Evolutionary conservation across 1,140 invertebrate species (phyloP).

Genomic region (Ephestia elutella): DNA sequence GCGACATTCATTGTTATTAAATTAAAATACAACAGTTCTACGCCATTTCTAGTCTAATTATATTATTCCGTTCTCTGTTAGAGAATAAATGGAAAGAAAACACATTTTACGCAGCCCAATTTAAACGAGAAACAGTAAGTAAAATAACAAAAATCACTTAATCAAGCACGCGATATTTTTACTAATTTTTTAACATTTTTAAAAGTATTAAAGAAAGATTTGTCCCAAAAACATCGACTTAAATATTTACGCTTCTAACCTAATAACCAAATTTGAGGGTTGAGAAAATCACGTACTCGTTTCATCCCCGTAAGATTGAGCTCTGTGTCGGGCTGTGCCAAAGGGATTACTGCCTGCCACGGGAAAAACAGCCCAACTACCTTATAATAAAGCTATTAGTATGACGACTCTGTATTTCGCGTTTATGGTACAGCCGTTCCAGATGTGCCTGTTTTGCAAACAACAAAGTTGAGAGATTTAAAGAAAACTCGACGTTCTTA

Average conservation of each 20-base stretch:
- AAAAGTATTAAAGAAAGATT: background rate
- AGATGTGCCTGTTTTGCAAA: conserved; percentile 7
- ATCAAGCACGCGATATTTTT: no score
- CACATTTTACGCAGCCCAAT: no score
- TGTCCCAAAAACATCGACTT: no score
- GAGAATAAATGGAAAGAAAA: no score
- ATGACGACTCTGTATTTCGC: conserved; percentile 2
- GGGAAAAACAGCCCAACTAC: background rate
- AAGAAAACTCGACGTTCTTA: background rate
- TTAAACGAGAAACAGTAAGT: no score
- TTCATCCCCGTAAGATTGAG: background rate
- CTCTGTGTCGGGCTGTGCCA: background rate
- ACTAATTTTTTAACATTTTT: no score
- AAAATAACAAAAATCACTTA: background rate
- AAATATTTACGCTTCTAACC: background rate
- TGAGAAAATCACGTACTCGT: background rate
- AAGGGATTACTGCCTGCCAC: background rate
- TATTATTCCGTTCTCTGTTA: no score
- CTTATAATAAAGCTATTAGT: conserved; percentile 9
- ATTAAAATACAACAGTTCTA: no score
- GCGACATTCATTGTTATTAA: no score
- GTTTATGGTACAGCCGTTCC: background rate
- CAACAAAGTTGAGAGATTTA: conserved; percentile 7
- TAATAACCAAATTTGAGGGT: background rate
- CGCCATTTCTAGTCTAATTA: no score